Evolutionary conservation across 1,140 invertebrate species (phyloP).

Genomic region (Neoseiulus cucumeris): DNA sequence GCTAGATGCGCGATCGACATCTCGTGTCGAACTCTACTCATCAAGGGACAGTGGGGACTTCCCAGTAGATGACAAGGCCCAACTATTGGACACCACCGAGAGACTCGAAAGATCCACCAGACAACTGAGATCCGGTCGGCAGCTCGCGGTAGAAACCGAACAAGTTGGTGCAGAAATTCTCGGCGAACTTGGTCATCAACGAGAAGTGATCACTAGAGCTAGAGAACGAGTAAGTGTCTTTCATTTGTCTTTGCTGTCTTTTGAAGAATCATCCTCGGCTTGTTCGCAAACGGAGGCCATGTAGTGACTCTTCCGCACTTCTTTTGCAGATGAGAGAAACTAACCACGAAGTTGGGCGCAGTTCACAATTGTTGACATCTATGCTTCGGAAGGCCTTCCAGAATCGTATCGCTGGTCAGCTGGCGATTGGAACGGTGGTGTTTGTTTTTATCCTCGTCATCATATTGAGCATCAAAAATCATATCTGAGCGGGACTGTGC

Average conservation of each 20-base stretch:
- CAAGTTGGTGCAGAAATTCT: slow-evolving; percentile 59
- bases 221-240: slow-evolving; percentile 44
- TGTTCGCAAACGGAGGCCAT: too few species aligned
- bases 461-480: neutral
- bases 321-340: slow-evolving; percentile 52
- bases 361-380: slow-evolving; percentile 51
- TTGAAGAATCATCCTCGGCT: too few species aligned
- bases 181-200: slow-evolving; percentile 54
- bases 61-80: slow-evolving; percentile 45
- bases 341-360: slow-evolving; percentile 57
- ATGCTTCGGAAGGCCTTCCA: slow-evolving; percentile 38
- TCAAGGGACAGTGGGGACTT: slow-evolving; percentile 24
- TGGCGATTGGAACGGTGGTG: neutral
- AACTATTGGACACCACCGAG: slow-evolving; percentile 66
- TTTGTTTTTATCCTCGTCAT: neutral
- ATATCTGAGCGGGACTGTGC: neutral
- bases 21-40: slow-evolving; percentile 15
- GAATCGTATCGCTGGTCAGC: neutral
- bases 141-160: slow-evolving; percentile 65
- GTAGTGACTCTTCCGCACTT: neutral
- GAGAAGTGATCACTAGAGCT: slow-evolving; percentile 60
- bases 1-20: slow-evolving; percentile 23
- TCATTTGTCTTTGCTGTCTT: too few species aligned
- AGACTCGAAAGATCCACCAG: slow-evolving; percentile 54
- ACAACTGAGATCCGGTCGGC: slow-evolving; percentile 59